Conservation (phyloP, 2,888 invertebrate species). For the Eupithecia inturbata region DNA sequence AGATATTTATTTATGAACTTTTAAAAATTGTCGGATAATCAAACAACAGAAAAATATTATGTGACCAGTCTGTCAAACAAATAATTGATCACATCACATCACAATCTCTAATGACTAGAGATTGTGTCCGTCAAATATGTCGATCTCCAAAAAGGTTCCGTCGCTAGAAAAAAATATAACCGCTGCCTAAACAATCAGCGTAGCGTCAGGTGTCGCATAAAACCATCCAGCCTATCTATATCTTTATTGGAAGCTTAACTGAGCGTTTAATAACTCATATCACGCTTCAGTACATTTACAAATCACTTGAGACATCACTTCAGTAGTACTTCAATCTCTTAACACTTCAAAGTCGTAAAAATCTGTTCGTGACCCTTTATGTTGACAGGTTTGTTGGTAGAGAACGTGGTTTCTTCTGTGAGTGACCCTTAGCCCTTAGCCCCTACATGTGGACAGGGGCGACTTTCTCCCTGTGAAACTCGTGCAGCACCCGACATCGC, state of each 20-base stretch:
- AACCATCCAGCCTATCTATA: neutral
- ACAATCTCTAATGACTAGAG: neutral
- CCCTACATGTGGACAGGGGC: constrained; percentile 28
- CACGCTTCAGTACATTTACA: neutral
- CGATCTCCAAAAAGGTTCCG: neutral
- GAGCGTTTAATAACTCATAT: neutral
- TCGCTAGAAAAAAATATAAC: neutral
- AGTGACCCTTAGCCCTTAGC: neutral
- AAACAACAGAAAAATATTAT: neutral
- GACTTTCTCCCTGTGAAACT: constrained; percentile 55
- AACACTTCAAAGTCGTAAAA: neutral
- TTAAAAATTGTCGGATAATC: too few species aligned
- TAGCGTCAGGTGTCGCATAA: neutral
- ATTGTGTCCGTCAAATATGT: neutral
- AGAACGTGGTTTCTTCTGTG: neutral
- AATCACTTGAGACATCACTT: neutral
- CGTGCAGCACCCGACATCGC: constrained; percentile 67
- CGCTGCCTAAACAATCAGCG: neutral
- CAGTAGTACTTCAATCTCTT: neutral
- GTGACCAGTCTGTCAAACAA: neutral
- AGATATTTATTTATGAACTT: too few species aligned
- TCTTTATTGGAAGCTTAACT: neutral
- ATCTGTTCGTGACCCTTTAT: neutral
- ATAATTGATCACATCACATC: neutral
- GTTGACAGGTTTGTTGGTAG: neutral